Percentiles rank a stretch among this genome's conserved stretches.
phyloP scores from a whole-genome alignment of 2,888 invertebrate species.

The Standfussiana lucernea region DNA sequence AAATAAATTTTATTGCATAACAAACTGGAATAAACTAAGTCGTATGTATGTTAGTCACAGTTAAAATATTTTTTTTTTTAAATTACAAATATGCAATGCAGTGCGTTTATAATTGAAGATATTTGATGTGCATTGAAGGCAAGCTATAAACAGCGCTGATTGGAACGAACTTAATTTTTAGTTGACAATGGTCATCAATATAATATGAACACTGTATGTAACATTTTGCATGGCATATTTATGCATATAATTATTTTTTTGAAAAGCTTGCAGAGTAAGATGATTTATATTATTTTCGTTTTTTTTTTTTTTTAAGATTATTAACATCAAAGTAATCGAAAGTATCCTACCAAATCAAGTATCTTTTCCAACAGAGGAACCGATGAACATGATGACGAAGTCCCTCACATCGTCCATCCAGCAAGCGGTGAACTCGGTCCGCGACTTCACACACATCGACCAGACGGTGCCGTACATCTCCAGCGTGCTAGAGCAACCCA shows the following conservation, averaged over 20 bases:
- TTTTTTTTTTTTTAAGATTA: not conserved
- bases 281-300: not conserved
- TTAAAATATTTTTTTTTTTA: not conserved
- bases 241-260: not conserved
- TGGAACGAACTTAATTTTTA: not conserved
- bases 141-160: not conserved
- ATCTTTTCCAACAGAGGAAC: constrained; percentile 77
- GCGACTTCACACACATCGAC: constrained; percentile 83
- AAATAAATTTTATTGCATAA: not conserved
- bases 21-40: not conserved
- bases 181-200: not conserved
- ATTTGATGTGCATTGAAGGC: not conserved
- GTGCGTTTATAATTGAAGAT: no score
- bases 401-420: constrained; percentile 86
- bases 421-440: constrained; percentile 86
- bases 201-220: not conserved
- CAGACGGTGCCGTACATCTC: constrained; percentile 85
- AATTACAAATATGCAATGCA: no score
- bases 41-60: not conserved
- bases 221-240: not conserved
- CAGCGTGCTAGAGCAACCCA: constrained; percentile 85
- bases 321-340: not conserved
- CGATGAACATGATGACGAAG: constrained; percentile 84
- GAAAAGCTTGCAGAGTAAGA: not conserved
- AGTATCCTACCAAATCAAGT: constrained; percentile 12